A percentile compares a stretch with the other conserved stretches of the same genome.
phyloP scores from a whole-genome alignment of 1,140 invertebrate genomes.

The Ditylenchus dipsaci region DNA sequence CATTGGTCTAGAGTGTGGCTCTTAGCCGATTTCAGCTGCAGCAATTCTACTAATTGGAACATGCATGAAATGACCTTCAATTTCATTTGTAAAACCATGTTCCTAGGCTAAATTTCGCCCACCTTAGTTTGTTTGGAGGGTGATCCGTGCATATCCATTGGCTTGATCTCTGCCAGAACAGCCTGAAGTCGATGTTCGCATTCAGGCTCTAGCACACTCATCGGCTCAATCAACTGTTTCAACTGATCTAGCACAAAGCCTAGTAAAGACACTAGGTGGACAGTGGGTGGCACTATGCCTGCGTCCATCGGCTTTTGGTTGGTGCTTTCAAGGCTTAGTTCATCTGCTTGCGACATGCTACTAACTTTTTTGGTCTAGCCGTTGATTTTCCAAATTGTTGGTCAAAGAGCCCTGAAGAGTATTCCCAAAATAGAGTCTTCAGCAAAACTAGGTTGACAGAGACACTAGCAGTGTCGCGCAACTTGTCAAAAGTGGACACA shows the following conservation, averaged over 20 bases:
- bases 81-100: no score
- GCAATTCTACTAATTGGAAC: neutral
- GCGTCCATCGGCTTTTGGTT: no score
- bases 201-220: no score
- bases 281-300: no score
- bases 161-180: no score
- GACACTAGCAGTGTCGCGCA: conserved; percentile 1
- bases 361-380: neutral
- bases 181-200: no score
- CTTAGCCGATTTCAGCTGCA: neutral
- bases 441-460: conserved; percentile 10
- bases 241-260: no score
- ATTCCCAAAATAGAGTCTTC: neutral
- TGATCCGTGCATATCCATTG: neutral
- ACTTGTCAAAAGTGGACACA: conserved; percentile 5
- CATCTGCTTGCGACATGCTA: neutral
- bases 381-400: neutral
- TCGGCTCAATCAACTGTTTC: no score
- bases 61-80: neutral
- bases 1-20: neutral
- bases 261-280: no score
- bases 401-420: neutral
- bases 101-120: no score
- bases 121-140: neutral
- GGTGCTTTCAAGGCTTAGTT: neutral